A percentile compares a stretch with the other conserved stretches of the same genome.
Conservation (phyloP, 2,888 invertebrate species). For the Heteromurus nitidus region DNA sequence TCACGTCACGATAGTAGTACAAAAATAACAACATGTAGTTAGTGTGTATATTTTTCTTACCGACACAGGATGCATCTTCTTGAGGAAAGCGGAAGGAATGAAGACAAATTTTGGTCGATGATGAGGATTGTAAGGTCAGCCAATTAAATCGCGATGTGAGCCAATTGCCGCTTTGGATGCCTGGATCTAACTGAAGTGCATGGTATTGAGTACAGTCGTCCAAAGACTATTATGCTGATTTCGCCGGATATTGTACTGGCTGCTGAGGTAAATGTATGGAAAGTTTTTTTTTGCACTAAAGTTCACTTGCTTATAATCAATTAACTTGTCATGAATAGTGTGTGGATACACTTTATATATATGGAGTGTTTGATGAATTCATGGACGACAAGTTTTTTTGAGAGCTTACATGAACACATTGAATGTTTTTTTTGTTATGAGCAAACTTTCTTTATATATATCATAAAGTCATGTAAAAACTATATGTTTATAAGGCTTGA, state of each 20-base stretch:
- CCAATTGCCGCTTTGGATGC: slow-evolving; percentile 37
- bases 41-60: no score
- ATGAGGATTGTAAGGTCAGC: slow-evolving; percentile 15
- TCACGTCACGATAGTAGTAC: no score
- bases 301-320: slow-evolving; percentile 32
- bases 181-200: slow-evolving; percentile 24
- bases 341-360: not conserved
- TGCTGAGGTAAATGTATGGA: slow-evolving; percentile 33
- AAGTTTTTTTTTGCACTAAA: slow-evolving; percentile 34
- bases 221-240: not conserved
- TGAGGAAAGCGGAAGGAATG: not conserved
- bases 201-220: not conserved
- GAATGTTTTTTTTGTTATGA: not conserved
- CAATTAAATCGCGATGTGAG: slow-evolving; percentile 25
- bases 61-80: slow-evolving; percentile 2
- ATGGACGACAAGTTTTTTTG: slow-evolving; percentile 45
- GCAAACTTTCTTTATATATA: not conserved
- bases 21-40: no score
- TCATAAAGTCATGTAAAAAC: not conserved
- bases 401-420: slow-evolving; percentile 26
- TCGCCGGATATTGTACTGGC: not conserved
- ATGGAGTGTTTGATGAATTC: slow-evolving; percentile 1
- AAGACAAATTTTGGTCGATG: slow-evolving; percentile 12
- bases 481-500: not conserved
- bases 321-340: not conserved